Evolutionary conservation across 2,113 vertebrate genomes (phyloP).

Genomic region (Maccullochella peelii): DNA sequence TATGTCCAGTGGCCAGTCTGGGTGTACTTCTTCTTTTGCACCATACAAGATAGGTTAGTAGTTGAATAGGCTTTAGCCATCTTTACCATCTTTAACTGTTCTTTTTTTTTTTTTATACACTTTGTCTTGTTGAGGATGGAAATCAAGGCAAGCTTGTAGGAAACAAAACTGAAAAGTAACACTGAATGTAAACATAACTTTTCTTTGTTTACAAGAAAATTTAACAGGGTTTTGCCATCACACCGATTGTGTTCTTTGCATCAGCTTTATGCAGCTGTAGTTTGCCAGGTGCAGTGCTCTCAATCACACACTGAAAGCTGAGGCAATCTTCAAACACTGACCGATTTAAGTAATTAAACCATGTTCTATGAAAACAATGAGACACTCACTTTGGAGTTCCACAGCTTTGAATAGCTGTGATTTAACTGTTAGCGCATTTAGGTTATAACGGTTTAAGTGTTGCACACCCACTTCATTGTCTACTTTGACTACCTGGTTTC

Average conservation of each 20-base stretch:
- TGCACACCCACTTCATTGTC: constrained; percentile 6
- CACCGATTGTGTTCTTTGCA: not conserved
- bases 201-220: not conserved
- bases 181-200: not conserved
- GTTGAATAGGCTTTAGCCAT: not conserved
- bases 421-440: constrained; percentile 20
- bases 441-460: constrained; percentile 1
- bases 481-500: constrained; percentile 8
- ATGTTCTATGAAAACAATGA: constrained; percentile 27
- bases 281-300: constrained; percentile 19
- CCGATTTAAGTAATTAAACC: constrained; percentile 34
- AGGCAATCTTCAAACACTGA: constrained; percentile 38
- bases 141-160: not conserved
- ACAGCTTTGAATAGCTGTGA: constrained; percentile 22
- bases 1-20: not conserved
- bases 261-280: not conserved
- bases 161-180: not conserved
- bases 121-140: not conserved
- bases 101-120: not conserved
- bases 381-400: constrained; percentile 3
- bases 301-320: not conserved
- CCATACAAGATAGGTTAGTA: not conserved
- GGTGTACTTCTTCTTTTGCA: not conserved
- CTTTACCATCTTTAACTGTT: too few species aligned
- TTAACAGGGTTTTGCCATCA: not conserved